phyloP scores from a whole-genome alignment of 30 jellyfish, hydroid and myxozoan genomes.

The Turritopsis rubra region DNA sequence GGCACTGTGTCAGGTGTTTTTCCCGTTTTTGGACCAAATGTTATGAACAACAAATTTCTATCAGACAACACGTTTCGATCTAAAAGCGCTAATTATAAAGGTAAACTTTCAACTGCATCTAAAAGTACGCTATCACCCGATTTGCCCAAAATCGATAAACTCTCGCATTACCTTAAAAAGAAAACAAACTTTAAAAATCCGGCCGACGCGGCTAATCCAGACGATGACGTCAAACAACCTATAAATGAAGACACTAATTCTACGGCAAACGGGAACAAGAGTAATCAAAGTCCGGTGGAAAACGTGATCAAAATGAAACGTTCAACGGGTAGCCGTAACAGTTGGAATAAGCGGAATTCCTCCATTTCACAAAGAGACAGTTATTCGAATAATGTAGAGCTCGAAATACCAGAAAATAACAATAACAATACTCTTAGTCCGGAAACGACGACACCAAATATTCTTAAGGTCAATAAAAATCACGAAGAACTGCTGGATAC shows the following conservation, averaged over 20 bases:
- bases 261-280: too few relatives aligned
- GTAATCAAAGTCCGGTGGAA: too few relatives aligned
- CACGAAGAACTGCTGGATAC: not conserved
- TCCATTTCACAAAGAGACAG: not conserved
- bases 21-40: not conserved
- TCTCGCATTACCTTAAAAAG: not conserved
- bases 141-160: not conserved
- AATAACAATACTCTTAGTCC: not conserved
- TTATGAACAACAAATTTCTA: not conserved
- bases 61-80: not conserved
- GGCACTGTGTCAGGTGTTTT: not conserved
- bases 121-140: not conserved
- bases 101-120: not conserved
- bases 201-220: too few relatives aligned
- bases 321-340: not conserved
- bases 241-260: too few relatives aligned
- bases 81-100: not conserved
- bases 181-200: not conserved
- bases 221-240: too few relatives aligned
- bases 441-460: not conserved
- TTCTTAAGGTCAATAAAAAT: not conserved
- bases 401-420: not conserved
- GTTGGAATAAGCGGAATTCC: not conserved
- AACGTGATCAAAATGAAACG: not conserved
- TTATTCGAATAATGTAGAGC: not conserved